Evolutionary conservation across 2,797 vertebrate genomes (phyloP).

Genomic region (Macroramphosus scolopax): DNA sequence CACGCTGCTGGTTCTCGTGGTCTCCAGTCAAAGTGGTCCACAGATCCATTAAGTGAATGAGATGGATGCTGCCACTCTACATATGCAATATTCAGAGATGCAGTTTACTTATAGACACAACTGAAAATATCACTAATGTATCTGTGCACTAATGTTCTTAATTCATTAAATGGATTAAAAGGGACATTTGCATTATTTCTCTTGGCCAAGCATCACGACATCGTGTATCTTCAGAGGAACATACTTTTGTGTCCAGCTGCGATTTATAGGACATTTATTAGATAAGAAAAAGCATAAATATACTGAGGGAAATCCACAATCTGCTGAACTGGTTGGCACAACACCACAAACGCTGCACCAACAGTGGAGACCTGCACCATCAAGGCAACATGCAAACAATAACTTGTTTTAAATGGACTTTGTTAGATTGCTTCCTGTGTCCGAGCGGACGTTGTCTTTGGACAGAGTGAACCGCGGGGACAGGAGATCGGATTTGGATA

Average conservation of each 20-base stretch:
- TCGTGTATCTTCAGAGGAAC: too few relatives aligned
- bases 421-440: slow-evolving; percentile 21
- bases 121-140: slow-evolving; percentile 62
- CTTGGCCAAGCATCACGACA: too few relatives aligned
- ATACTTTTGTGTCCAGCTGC: neutral
- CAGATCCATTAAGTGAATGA: slow-evolving; percentile 87
- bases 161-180: neutral
- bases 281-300: neutral
- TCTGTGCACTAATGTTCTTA: neutral
- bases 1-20: slow-evolving; percentile 19
- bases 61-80: slow-evolving; percentile 74
- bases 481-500: neutral
- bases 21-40: slow-evolving; percentile 27
- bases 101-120: slow-evolving; percentile 60
- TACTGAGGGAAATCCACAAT: neutral
- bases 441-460: slow-evolving; percentile 5
- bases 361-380: too few relatives aligned
- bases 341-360: slow-evolving; percentile 2
- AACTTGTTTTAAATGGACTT: slow-evolving; percentile 29
- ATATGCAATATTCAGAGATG: slow-evolving; percentile 74
- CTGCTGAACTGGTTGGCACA: slow-evolving; percentile 4
- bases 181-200: neutral
- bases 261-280: too few relatives aligned
- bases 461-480: neutral
- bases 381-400: too few relatives aligned